These are phyloP conservation scores for Odontocolon sp. DNA, from an alignment of 2,888 invertebrate genomes.

Conservation along the genomic window DNA sequence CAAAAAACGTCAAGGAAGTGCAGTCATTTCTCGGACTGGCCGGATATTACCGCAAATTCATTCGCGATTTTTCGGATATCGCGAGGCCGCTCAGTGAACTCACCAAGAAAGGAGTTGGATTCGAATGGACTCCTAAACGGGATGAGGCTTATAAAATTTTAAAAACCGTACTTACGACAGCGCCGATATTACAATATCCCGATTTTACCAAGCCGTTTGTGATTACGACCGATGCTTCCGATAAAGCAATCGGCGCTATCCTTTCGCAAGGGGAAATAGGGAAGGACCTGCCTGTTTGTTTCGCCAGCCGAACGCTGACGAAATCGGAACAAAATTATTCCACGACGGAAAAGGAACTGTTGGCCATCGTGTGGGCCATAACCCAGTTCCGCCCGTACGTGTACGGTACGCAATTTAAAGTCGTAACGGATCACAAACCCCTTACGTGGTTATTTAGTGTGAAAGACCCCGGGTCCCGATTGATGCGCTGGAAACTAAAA, in stretches of 20 bases:
- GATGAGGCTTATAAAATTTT: constrained; percentile 12
- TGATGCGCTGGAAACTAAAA: not conserved
- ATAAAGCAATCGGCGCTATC: constrained; percentile 25
- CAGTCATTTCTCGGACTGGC: constrained; percentile 21
- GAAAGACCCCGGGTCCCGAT: no score
- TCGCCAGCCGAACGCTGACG: not conserved
- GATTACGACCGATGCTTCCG: constrained; percentile 30
- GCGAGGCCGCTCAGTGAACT: constrained; percentile 18
- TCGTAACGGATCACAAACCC: not conserved
- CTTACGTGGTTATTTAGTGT: not conserved
- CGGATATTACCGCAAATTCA: constrained; percentile 37
- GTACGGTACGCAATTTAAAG: constrained; percentile 14
- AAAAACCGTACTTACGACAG: not conserved
- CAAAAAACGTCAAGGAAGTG: not conserved
- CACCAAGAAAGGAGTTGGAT: constrained; percentile 10
- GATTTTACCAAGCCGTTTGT: constrained; percentile 25
- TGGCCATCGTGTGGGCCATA: not conserved
- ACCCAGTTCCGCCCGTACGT: constrained; percentile 18
- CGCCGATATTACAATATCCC: constrained; percentile 25
- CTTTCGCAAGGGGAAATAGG: constrained; percentile 22
- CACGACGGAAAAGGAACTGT: constrained; percentile 1
- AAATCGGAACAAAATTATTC: constrained; percentile 20
- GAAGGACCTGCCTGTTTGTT: constrained; percentile 15
- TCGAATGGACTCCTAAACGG: constrained; percentile 6
- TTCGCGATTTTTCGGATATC: no score